phyloP scores from a whole-genome alignment of 2,888 invertebrate species.

The Drosophila dives region DNA sequence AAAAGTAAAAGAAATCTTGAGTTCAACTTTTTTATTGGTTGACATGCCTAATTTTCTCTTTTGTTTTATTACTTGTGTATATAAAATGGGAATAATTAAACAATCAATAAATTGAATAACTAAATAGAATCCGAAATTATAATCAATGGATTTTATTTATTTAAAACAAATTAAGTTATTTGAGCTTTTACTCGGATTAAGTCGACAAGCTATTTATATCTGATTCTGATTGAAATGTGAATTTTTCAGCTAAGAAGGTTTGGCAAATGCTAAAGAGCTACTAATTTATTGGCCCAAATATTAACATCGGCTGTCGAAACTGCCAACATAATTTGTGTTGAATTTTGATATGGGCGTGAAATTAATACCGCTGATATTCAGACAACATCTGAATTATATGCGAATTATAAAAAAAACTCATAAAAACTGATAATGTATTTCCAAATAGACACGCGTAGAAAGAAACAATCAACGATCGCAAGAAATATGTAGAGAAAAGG shows the following conservation, averaged over 20 bases:
- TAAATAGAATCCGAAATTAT: not conserved
- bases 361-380: constrained; percentile 39
- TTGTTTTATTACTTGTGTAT: not conserved
- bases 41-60: not conserved
- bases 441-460: constrained; percentile 43
- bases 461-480: not conserved
- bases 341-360: constrained; percentile 37
- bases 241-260: constrained; percentile 40
- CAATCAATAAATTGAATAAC: not conserved
- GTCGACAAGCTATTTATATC: constrained; percentile 28
- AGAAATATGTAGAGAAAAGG: not conserved
- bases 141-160: not conserved
- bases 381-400: constrained; percentile 16
- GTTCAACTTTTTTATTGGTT: not conserved
- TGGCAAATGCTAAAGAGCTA: constrained; percentile 49
- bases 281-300: constrained; percentile 66
- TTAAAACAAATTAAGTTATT: not conserved
- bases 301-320: constrained; percentile 51
- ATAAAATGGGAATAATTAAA: not conserved
- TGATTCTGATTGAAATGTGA: not conserved
- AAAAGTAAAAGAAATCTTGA: not conserved
- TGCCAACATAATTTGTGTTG: constrained; percentile 38
- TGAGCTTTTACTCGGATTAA: not conserved
- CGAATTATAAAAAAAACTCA: constrained; percentile 21
- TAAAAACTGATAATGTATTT: constrained; percentile 47